A percentile compares a stretch with the other conserved stretches of the same genome.
Conservation (phyloP, 1,140 invertebrate species). For the Meloidogyne hapla region DNA sequence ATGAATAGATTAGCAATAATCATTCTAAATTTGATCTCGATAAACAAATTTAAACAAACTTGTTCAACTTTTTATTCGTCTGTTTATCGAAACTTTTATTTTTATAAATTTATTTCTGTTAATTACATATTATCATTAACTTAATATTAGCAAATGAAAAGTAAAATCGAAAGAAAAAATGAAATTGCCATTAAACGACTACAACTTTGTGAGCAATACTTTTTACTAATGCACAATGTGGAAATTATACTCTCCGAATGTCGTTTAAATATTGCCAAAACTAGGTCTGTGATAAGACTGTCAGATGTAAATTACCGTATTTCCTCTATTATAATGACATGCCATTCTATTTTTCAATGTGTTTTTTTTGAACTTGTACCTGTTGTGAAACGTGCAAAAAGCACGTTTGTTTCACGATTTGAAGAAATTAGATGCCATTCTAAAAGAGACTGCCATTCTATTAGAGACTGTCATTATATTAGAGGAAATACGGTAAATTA, state of each 20-base stretch:
- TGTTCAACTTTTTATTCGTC: background rate
- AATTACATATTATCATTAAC: background rate
- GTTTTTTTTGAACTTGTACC: too few species aligned
- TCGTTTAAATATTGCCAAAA: conserved; percentile 15
- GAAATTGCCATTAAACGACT: background rate
- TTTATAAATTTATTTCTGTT: background rate
- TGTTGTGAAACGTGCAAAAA: too few species aligned
- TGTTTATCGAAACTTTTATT: conserved; percentile 14
- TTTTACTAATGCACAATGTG: background rate
- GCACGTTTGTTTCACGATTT: too few species aligned
- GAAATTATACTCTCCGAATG: background rate
- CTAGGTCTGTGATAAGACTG: background rate
- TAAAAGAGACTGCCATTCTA: too few species aligned
- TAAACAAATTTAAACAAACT: background rate
- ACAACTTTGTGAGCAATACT: background rate
- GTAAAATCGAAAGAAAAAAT: background rate
- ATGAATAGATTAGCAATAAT: conserved; percentile 1
- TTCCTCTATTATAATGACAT: too few species aligned
- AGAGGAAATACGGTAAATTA: too few species aligned
- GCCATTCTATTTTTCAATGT: too few species aligned
- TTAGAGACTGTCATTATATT: too few species aligned
- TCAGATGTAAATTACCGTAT: too few species aligned
- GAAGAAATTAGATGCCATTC: too few species aligned
- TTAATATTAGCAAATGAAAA: background rate
- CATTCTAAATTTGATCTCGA: background rate